phyloP scores from a whole-genome alignment of 2,888 invertebrate genomes.

The Anthoptus insignis region DNA sequence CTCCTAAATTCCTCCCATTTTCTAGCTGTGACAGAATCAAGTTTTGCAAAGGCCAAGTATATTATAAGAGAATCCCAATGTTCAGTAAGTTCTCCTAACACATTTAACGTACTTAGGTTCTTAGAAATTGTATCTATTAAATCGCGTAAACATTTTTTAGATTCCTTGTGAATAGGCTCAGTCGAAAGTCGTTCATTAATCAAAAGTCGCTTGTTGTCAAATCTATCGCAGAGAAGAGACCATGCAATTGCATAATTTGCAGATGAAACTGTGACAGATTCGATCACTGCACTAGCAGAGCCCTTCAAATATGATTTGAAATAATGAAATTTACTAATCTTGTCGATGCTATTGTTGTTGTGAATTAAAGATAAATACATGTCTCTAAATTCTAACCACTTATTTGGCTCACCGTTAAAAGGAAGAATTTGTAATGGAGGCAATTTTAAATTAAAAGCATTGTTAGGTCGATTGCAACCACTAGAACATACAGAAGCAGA shows the following conservation, averaged over 20 bases:
- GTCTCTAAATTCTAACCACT: constrained; percentile 38
- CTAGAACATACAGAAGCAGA: not conserved
- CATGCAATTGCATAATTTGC: constrained; percentile 38
- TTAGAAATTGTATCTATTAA: constrained; percentile 39
- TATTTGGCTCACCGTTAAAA: constrained; percentile 32
- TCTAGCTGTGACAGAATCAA: constrained; percentile 31
- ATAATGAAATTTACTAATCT: constrained; percentile 29
- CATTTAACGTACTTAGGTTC: constrained; percentile 35
- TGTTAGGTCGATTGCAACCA: not conserved
- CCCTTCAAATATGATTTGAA: constrained; percentile 37
- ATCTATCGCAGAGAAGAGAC: constrained; percentile 39
- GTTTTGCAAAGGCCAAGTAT: constrained; percentile 40
- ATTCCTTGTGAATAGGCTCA: constrained; percentile 35
- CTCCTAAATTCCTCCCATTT: constrained; percentile 41
- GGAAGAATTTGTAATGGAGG: constrained; percentile 26
- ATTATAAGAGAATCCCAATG: constrained; percentile 39
- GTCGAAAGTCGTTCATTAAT: constrained; percentile 42
- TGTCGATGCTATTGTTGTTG: constrained; percentile 25
- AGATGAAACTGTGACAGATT: constrained; percentile 31
- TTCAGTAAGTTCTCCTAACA: constrained; percentile 40
- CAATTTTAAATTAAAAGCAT: constrained; percentile 1
- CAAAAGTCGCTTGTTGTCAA: constrained; percentile 37
- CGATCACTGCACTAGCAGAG: constrained; percentile 30
- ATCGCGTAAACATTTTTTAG: constrained; percentile 25
- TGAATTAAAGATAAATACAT: constrained; percentile 37